phyloP scores from a whole-genome alignment of 2,113 vertebrate species.

The Paratilapia polleni region DNA sequence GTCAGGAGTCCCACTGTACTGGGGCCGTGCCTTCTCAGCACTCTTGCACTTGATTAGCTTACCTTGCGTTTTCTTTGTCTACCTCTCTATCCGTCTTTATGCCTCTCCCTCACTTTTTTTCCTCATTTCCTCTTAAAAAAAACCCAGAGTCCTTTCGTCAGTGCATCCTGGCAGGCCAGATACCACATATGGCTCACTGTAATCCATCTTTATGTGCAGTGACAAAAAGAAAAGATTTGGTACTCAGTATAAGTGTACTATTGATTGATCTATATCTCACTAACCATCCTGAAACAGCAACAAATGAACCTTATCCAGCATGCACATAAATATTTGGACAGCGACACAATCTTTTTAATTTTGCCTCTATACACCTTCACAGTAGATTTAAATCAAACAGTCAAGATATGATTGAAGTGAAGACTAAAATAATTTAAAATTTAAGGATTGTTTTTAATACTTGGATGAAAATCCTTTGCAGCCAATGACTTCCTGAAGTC shows the following conservation, averaged over 20 bases:
- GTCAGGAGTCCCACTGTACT: slow-evolving; percentile 56
- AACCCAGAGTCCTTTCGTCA: neutral
- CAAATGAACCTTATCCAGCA: neutral
- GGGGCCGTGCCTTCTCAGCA: slow-evolving; percentile 63
- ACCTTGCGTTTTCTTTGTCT: slow-evolving; percentile 59
- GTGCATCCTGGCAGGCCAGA: slow-evolving; percentile 4
- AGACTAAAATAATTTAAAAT: neutral
- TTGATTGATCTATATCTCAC: slow-evolving; percentile 9
- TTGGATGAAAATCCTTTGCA: neutral
- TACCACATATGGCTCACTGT: neutral
- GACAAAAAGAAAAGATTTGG: neutral
- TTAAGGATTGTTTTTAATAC: neutral
- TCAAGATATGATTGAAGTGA: too few species aligned
- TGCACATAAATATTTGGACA: neutral
- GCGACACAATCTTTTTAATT: too few species aligned
- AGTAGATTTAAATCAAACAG: too few species aligned
- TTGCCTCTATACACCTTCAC: too few species aligned
- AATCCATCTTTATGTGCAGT: slow-evolving; percentile 23
- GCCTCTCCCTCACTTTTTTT: slow-evolving; percentile 27
- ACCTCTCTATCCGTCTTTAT: slow-evolving; percentile 43
- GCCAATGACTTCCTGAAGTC: neutral
- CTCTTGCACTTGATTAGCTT: slow-evolving; percentile 57
- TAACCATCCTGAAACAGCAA: neutral
- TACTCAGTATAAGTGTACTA: neutral
- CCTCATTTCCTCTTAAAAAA: slow-evolving; percentile 35